Evolutionary conservation across 2,113 vertebrate species (phyloP), one percentile per base, ranked within the genome.

Genomic region (Rhabdornis inornatus): DNA sequence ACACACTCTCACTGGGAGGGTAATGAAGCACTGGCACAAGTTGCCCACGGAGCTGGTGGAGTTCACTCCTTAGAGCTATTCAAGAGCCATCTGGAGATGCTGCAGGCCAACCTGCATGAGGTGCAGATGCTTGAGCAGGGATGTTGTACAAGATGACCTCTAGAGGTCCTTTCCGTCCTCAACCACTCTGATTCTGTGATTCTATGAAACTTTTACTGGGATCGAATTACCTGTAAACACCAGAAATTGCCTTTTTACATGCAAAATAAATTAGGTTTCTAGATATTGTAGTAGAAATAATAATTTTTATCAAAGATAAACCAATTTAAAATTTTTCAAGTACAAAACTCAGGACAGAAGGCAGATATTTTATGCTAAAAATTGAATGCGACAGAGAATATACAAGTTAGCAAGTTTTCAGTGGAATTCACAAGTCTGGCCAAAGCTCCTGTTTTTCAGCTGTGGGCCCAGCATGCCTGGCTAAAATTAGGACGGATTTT

Each of bases 401-500:
- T 70, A 5, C 20, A 70, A 75, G 15, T 81, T 91, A 87, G 13
- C 40, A 89, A 66, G 44, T 92, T 95, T 97, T 87, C 65, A 84
- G 42, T 33, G 23, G 60, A 92, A 87, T 79, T 91, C 53, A 60
- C 64, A 87, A 79, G 40, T 87, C 61, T 95, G 71, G 24, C 24
- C 95, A 90, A 93, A 91, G 56, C 44, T 87, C 76, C 10, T 63
- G 25, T 78, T 92, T 96, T 90, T 92, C 47, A 78, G 80, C 56
- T 82, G 9, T 53, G 20, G 74, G 30, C 57, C 57, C 69, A 87
- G 56, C 44, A 60, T 61, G 60, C 45, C 56, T 84, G 55, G 47
- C 27, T 95, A 95, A 94, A 95, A 95, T 91, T 92, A 95, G 53
- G 81, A 85, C 40, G 31, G 45, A 50, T 90, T 90, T 95, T 90